Conservation (phyloP, 2,888 invertebrate genomes). For the Tinea pellionella region DNA sequence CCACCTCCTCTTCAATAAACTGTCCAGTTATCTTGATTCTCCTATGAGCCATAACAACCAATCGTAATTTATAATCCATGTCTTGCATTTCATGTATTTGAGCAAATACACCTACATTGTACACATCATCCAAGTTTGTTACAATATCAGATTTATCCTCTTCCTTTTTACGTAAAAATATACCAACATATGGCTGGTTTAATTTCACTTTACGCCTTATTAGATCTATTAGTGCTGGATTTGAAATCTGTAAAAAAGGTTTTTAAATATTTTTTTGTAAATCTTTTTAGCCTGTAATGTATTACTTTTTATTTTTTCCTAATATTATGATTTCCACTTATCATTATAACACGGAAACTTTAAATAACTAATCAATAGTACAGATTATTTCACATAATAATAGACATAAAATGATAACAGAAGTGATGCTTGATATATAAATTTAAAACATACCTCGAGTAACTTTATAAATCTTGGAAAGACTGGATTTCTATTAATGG, state of each 20-base stretch:
- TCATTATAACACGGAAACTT: too few relatives aligned
- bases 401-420: too few relatives aligned
- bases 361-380: too few relatives aligned
- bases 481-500: slow-evolving; percentile 93
- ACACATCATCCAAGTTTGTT: slow-evolving; percentile 84
- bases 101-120: slow-evolving; percentile 94
- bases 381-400: too few relatives aligned
- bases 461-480: slow-evolving; percentile 99
- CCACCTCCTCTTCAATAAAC: slow-evolving; percentile 78
- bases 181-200: slow-evolving; percentile 97
- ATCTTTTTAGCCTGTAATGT: too few relatives aligned
- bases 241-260: slow-evolving; percentile 75
- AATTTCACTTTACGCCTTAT: slow-evolving; percentile 93
- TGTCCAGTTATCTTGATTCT: slow-evolving; percentile 85
- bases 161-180: slow-evolving; percentile 93
- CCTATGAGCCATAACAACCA: slow-evolving; percentile 96
- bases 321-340: too few relatives aligned
- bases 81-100: slow-evolving; percentile 98
- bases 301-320: too few relatives aligned
- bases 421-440: too few relatives aligned
- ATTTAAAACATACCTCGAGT: slow-evolving; percentile 76
- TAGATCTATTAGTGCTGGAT: slow-evolving; percentile 88
- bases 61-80: slow-evolving; percentile 86
- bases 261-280: too few relatives aligned
- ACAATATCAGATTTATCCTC: slow-evolving; percentile 91